phyloP scores from a whole-genome alignment of 2,113 vertebrate species.

The Ornithorhynchus anatinus region DNA sequence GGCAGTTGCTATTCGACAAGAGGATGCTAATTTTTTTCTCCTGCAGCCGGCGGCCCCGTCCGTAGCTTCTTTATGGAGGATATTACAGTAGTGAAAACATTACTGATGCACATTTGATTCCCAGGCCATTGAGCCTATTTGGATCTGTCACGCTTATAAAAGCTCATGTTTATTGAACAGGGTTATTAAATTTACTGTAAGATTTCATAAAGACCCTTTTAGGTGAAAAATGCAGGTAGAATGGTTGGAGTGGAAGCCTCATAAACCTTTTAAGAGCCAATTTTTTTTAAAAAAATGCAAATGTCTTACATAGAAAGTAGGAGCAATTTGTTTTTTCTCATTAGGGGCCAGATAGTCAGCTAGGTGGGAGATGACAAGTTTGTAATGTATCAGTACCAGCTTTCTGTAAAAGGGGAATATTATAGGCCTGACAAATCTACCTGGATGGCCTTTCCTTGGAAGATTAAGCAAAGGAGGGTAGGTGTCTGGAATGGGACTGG shows the following conservation, averaged over 20 bases:
- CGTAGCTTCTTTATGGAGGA: not conserved
- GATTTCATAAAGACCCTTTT: conserved; percentile 53
- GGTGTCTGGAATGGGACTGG: not conserved
- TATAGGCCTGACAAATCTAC: not conserved
- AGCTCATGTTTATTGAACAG: conserved; percentile 60
- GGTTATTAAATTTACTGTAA: conserved; percentile 57
- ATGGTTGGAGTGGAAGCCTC: conserved; percentile 33
- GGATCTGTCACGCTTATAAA: conserved; percentile 49
- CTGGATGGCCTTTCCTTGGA: conserved; percentile 19
- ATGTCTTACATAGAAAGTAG: conserved; percentile 32
- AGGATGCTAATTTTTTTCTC: conserved; percentile 18
- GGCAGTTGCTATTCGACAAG: conserved; percentile 65
- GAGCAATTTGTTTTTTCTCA: conserved; percentile 64
- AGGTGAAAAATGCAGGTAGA: conserved; percentile 49
- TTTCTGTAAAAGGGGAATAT: conserved; percentile 30
- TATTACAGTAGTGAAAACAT: conserved; percentile 48
- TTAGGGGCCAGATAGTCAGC: conserved; percentile 35
- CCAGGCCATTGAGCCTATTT: conserved; percentile 36
- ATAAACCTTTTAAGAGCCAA: conserved; percentile 46
- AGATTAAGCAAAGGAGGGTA: conserved; percentile 10
- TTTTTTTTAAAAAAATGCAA: conserved; percentile 32
- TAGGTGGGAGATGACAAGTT: conserved; percentile 36
- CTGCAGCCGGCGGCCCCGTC: not conserved
- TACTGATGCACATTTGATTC: conserved; percentile 52
- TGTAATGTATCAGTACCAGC: conserved; percentile 21